Conservation (phyloP, 2,797 vertebrate genomes). For the Alfaro cultratus region DNA sequence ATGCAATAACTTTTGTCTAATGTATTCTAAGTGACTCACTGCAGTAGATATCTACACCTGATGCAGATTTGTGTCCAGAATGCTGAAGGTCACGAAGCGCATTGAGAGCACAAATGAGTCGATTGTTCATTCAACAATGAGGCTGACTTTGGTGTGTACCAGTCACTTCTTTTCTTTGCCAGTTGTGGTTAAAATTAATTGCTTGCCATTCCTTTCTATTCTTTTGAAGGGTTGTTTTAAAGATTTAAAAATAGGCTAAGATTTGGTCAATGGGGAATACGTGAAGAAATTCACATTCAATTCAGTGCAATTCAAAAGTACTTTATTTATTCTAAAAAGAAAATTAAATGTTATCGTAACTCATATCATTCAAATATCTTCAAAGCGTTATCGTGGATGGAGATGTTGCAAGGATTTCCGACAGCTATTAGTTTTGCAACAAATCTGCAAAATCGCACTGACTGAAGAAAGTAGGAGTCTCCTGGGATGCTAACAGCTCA, state of each 20-base stretch:
- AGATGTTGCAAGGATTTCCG: background rate
- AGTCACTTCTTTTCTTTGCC: background rate
- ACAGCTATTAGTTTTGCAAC: background rate
- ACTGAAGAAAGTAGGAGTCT: background rate
- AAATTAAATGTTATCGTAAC: background rate
- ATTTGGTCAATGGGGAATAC: background rate
- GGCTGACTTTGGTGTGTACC: background rate
- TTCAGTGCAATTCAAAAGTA: background rate
- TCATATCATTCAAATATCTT: background rate
- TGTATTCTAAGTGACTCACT: background rate
- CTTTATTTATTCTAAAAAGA: background rate
- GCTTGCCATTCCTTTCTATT: background rate
- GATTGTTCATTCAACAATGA: background rate
- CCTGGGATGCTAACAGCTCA: background rate
- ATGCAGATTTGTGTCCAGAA: background rate
- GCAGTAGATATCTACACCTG: background rate
- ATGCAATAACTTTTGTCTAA: background rate
- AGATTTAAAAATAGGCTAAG: background rate
- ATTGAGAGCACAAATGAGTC: background rate
- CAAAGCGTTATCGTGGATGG: background rate
- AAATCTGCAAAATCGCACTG: background rate
- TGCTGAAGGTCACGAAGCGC: background rate
- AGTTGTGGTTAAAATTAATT: background rate
- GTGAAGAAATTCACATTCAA: background rate
- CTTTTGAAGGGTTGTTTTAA: background rate